Evolutionary conservation across 2,888 invertebrate species (phyloP), one percentile per base, ranked within the genome.

Genomic region (Drosophila longiperda): DNA sequence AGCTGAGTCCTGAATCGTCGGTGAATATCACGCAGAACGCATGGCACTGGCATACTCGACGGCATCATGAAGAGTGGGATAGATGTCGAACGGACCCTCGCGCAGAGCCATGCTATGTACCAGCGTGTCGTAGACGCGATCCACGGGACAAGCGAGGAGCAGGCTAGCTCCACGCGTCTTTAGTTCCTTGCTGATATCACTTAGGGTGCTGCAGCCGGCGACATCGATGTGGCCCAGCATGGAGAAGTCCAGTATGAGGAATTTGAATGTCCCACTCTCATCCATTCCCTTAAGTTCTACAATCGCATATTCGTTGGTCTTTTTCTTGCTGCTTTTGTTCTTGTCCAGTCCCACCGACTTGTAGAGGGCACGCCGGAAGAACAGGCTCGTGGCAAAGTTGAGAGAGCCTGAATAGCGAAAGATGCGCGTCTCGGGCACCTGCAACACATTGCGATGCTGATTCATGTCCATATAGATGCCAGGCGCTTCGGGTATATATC

Each of bases 361-460:
- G 84, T 94, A 94, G 11, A 96, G 88, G 54, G 94, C 94, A 2
- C 93, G 92, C 74, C 94, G 95, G 82, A 95, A 95, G 75, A 94
- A 94, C 67, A 93, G 93, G 54, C 94, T 93, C 12, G 95, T 95
- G 2, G 95, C 95, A 91, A 96, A 96, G 91, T 96, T 96, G 9
- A 96, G 92, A 9, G 95, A 95, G 2, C 96, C 96, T 61, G 94
- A 93, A 79, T 96, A 96, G 78, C 95, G 95, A 90, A 96, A 95
- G 65, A 96, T 96, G 91, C 95, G 95, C 1, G 96, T 93, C 45
- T 95, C 95, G 0, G 94, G 94, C 60, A 96, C 92, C 91, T 96
- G 95, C 64, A 93, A 92, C 3, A 95, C 95, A 95, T 94, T 94
- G 89, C 94, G 94, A 89, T 96, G 96, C 91, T 95, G 94, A 66